Conservation (phyloP, 2,888 invertebrate genomes). For the Belgica antarctica region DNA sequence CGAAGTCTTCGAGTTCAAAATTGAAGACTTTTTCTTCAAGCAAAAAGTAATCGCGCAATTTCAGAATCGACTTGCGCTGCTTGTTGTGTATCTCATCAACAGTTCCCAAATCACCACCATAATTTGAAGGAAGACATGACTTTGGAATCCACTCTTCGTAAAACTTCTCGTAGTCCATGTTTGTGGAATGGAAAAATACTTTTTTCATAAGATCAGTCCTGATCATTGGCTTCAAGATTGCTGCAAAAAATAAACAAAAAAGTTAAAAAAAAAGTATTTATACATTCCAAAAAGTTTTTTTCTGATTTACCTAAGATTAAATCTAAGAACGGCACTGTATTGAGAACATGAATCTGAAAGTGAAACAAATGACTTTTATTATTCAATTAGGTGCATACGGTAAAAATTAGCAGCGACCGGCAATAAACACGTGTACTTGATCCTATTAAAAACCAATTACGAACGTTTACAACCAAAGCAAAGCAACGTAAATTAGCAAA, state of each 20-base stretch:
- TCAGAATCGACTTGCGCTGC: conserved; percentile 44
- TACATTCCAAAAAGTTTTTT: not conserved
- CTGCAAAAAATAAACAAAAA: not conserved
- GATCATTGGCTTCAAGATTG: conserved; percentile 28
- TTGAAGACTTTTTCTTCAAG: conserved; percentile 43
- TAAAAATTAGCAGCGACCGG: too few species aligned
- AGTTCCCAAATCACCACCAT: conserved; percentile 59
- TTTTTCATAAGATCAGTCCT: conserved; percentile 48
- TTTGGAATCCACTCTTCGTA: conserved; percentile 59
- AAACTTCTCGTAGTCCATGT: conserved; percentile 59
- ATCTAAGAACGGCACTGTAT: conserved; percentile 51
- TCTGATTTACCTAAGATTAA: not conserved
- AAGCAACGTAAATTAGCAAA: too few species aligned
- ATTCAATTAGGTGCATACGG: too few species aligned
- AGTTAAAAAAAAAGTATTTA: too few species aligned
- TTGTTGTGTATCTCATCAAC: conserved; percentile 45
- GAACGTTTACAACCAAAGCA: too few species aligned
- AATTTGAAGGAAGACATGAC: conserved; percentile 61
- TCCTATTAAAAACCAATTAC: too few species aligned
- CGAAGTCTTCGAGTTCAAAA: conserved; percentile 26
- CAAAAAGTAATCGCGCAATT: conserved; percentile 45
- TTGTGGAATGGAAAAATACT: conserved; percentile 61
- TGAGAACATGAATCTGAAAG: conserved; percentile 67
- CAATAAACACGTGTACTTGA: too few species aligned
- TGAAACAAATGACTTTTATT: too few species aligned